Conservation (phyloP, 1,140 invertebrate species). For the Acromyrmex heyeri region DNA sequence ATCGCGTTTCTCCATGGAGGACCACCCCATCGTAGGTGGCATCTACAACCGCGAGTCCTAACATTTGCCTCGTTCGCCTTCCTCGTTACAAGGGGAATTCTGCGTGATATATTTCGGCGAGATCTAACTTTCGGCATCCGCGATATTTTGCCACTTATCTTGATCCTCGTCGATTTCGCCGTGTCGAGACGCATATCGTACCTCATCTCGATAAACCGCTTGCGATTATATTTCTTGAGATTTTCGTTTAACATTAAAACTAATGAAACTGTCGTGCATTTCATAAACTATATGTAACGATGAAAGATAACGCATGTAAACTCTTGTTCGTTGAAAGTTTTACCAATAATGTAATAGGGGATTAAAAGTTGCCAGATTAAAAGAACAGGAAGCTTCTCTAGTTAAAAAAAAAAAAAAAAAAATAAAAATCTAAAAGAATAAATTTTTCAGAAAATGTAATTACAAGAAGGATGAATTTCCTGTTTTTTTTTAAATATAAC, state of each 20-base stretch:
- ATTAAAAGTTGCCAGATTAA: background rate
- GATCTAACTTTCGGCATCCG: conserved; percentile 41
- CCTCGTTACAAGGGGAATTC: conserved; percentile 4
- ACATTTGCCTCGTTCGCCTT: conserved; percentile 15
- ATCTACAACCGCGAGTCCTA: conserved; percentile 47
- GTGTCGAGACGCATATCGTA: conserved; percentile 30
- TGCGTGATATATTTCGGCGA: conserved; percentile 53
- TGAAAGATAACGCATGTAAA: background rate
- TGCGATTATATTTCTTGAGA: conserved; percentile 15
- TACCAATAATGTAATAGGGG: background rate
- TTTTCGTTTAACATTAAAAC: conserved; percentile 11
- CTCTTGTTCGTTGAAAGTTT: background rate
- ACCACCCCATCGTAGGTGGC: conserved; percentile 69
- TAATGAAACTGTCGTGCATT: conserved; percentile 3
- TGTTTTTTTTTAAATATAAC: background rate
- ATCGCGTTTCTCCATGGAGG: conserved; percentile 70
- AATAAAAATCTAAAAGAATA: background rate
- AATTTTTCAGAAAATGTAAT: background rate
- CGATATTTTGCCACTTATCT: conserved; percentile 18
- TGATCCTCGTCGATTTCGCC: conserved; percentile 13
- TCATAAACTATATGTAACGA: background rate
- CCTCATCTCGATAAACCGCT: conserved; percentile 7
- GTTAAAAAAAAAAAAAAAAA: background rate
- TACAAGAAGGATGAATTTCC: background rate
- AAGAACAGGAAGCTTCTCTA: background rate